Conservation (phyloP, 2,888 invertebrate species). For the Cosmopolites sordidus region DNA sequence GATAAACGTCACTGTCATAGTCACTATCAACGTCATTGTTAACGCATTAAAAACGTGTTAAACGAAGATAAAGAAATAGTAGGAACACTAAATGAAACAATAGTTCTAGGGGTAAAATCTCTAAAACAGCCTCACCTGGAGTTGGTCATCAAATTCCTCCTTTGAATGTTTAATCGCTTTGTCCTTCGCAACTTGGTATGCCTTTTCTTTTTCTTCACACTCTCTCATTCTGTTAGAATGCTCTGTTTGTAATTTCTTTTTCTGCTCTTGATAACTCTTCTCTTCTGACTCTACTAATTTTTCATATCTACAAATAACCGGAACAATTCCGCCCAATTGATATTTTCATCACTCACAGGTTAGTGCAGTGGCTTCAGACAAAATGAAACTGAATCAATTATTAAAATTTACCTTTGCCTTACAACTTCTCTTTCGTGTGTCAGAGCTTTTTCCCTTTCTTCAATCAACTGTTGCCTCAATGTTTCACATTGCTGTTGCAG, state of each 20-base stretch:
- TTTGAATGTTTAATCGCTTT: conserved; percentile 49
- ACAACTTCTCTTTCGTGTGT: conserved; percentile 59
- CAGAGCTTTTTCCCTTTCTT: conserved; percentile 60
- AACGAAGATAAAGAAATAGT: no score
- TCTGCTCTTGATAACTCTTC: conserved; percentile 54
- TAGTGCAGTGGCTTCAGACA: no score
- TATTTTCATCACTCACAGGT: no score
- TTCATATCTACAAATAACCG: conserved; percentile 54
- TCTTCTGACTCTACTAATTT: conserved; percentile 55
- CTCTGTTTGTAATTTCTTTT: conserved; percentile 51
- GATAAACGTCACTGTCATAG: no score
- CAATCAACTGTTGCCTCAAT: conserved; percentile 57
- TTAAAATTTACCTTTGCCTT: conserved; percentile 49
- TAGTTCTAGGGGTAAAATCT: no score
- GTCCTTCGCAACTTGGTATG: conserved; percentile 49
- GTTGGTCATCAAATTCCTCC: conserved; percentile 52
- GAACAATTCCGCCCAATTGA: no score
- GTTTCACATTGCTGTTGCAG: conserved; percentile 59
- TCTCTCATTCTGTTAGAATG: conserved; percentile 46
- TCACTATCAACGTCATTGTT: no score
- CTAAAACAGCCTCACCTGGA: conserved; percentile 49
- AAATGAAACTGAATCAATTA: no score
- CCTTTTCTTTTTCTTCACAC: conserved; percentile 50
- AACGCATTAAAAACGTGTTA: no score
- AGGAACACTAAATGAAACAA: no score